These are phyloP conservation scores for Ceramica pisi DNA, from an alignment of 2,888 invertebrate species.

Conservation along the genomic window DNA sequence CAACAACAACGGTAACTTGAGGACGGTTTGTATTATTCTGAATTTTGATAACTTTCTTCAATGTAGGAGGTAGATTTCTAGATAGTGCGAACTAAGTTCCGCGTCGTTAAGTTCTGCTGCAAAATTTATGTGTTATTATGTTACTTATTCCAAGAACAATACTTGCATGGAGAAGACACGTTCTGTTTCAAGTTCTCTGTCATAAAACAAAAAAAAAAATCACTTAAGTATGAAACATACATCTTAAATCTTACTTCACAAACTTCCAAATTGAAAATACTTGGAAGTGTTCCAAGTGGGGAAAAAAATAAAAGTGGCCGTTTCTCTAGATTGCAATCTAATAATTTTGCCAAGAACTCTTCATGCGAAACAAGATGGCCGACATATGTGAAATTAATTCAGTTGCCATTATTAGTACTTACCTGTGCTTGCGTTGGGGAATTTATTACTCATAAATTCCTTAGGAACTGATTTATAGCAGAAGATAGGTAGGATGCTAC, in stretches of 20 bases:
- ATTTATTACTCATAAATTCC: conserved; percentile 72
- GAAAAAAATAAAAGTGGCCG: conserved; percentile 51
- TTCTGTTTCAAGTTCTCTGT: neutral
- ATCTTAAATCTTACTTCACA: conserved; percentile 47
- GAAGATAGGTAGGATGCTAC: conserved; percentile 62
- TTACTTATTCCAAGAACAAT: neutral
- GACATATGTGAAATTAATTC: conserved; percentile 70
- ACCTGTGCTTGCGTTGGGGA: conserved; percentile 68
- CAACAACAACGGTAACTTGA: conserved; percentile 18
- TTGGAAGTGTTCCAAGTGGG: conserved; percentile 61
- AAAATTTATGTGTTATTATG: neutral
- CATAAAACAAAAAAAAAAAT: conserved; percentile 14
- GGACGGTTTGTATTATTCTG: conserved; percentile 19
- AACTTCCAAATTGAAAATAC: conserved; percentile 63
- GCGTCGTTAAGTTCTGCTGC: neutral
- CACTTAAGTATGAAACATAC: conserved; percentile 30
- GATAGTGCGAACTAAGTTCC: neutral
- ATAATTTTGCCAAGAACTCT: conserved; percentile 65
- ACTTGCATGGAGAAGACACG: neutral
- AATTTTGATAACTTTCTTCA: conserved; percentile 25
- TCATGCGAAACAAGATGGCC: conserved; percentile 54
- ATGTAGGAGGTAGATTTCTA: neutral
- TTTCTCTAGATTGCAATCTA: conserved; percentile 61
- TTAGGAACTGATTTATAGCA: conserved; percentile 69
- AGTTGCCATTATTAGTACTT: conserved; percentile 69